Evolutionary conservation across 2,113 vertebrate genomes (phyloP).

Genomic region (Microtus ochrogaster): DNA sequence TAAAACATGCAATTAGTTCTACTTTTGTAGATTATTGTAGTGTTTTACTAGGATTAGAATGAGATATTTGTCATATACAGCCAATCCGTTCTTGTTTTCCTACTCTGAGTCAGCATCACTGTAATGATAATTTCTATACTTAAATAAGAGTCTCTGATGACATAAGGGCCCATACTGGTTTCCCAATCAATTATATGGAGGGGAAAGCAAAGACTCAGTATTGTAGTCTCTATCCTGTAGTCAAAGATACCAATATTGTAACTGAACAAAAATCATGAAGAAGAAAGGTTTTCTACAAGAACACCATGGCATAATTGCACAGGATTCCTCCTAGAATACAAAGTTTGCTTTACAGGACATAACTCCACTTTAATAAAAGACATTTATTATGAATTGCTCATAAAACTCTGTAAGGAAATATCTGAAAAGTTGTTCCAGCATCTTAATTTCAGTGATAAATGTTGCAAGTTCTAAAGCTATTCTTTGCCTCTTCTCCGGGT

Average conservation of each 20-base stretch:
- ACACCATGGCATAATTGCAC: conserved; percentile 24
- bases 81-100: conserved; percentile 54
- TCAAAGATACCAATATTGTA: conserved; percentile 43
- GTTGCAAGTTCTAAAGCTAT: conserved; percentile 4
- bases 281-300: conserved; percentile 35
- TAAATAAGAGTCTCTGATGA: conserved; percentile 12
- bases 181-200: conserved; percentile 23
- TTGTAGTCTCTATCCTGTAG: conserved; percentile 33
- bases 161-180: neutral
- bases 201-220: conserved; percentile 25
- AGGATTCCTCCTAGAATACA: conserved; percentile 58
- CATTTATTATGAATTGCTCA: conserved; percentile 61
- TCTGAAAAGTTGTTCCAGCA: conserved; percentile 22
- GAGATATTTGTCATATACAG: conserved; percentile 29
- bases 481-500: neutral
- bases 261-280: conserved; percentile 49
- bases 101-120: conserved; percentile 16
- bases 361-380: conserved; percentile 62
- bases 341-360: conserved; percentile 17
- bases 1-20: conserved; percentile 23
- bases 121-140: conserved; percentile 24
- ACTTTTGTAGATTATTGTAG: conserved; percentile 42
- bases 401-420: conserved; percentile 64
- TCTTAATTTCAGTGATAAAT: conserved; percentile 62
- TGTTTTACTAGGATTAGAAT: conserved; percentile 47